Evolutionary conservation across 2,113 vertebrate genomes (phyloP), one percentile per base, ranked within the genome.

Genomic region (Brachionichthys hirsutus): DNA sequence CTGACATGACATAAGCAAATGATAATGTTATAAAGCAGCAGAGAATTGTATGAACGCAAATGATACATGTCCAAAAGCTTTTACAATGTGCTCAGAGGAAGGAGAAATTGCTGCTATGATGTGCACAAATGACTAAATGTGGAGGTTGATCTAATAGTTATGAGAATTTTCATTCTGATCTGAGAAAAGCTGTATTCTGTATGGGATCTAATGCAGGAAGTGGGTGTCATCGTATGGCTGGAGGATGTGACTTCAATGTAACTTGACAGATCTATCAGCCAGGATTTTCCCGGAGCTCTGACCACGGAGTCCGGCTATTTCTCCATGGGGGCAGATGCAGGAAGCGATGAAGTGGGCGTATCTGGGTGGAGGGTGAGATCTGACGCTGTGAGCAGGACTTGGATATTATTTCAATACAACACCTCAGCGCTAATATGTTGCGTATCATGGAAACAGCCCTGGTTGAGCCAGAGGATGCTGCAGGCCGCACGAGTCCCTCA

Each of bases 201-300:
- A n/a, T 44, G 46, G 22, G 24, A 53, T 66, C n/a, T 67, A 11
- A 3, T 56, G 61, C 57, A 78, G 81, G 75, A 82, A 61, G 58
- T 9, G 14, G 60, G 59, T 54, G 43, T 59, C 12, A 9, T 38
- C 8, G 8, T 38, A 9, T 38, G 36, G 36, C 8, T 4, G 9
- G 54, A 75, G 80, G 77, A 84, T 73, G 62, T 85, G 73, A 85
- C 72, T 64, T 75, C 64, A 68, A n/a, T 81, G 70, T 75, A 57
- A 78, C 64, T 57, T 51, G 50, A 36, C 47, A 49, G 18, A 48
- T 59, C 20, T 57, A 52, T 73, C 11, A 61, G 47, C n/a, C 53
- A 73, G 41, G 17, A 52, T 70, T 75, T 75, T 75, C 59, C 68
- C 67, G 66, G 41, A 70, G 47, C 59, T 46, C 50, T 55, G 75